Evolutionary conservation across 2,797 vertebrate genomes (phyloP), one percentile per base, ranked within the genome.

Genomic region (Todus mexicanus): DNA sequence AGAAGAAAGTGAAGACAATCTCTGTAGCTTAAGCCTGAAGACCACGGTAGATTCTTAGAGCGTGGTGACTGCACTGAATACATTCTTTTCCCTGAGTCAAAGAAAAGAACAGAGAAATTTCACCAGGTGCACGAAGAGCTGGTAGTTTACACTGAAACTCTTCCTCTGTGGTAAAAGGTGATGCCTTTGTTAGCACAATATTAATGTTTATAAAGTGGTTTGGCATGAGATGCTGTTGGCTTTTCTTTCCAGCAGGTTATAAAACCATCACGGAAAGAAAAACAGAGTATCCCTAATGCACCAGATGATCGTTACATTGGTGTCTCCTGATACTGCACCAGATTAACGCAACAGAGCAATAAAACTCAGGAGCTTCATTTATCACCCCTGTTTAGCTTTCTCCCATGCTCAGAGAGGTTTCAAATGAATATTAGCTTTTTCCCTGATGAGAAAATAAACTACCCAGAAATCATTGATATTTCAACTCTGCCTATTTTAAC

Each of bases 221-320:
- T 60, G 54, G 68, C 80, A 71, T 60, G 68, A 85, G 75, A 33
- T 3, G 9, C 21, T 19, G 25, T 68, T 72, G 72, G 45, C 35
- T 92, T 92, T 85, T 71, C 76, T 75, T 72, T 63, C 63, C 68
- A 70, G 59, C 15, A 3, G 40, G 87, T 78, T 79, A 50, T 90
- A 81, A 95, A 90, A 81, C 78, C 75, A 71, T 63, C 31, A 71
- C 7, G 57, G 89, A 87, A 95, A 93, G 92, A 56, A 92, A 93
- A 90, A 66, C 79, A 87, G 57, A 74, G 33, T 15, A 63, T 78
- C 83, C 43, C 53, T 92, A 78, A 81, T 90, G 57, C 75, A 66
- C 35, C 48, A 23, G 75, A 12, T 66, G 51, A 47, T 27, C 70
- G 75, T 78, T 66, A 26, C n/a, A 7, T 57, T 40, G 45, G 7